A percentile compares a stretch with the other conserved stretches of the same genome.
Evolutionary conservation across 2,888 invertebrate species (phyloP).

Genomic region (Punctoribates punctum): DNA sequence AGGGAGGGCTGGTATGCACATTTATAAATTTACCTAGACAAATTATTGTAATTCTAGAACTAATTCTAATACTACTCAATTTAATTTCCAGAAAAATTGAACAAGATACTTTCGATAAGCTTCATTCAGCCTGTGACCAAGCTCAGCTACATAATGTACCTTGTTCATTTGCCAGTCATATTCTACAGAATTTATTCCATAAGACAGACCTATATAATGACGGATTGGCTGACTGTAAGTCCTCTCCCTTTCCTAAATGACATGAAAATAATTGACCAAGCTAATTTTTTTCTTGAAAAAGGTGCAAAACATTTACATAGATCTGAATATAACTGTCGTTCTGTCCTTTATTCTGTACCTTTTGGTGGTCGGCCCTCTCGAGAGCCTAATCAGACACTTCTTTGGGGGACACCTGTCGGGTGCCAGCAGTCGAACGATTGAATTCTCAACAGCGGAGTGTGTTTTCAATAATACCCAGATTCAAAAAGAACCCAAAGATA

Average conservation of each 20-base stretch:
- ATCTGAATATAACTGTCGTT: not conserved
- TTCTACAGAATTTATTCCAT: conserved; percentile 37
- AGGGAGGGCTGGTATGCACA: not conserved
- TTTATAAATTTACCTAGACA: not conserved
- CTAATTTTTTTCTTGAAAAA: not conserved
- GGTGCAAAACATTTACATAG: not conserved
- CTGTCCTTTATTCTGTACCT: not conserved
- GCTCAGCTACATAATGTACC: conserved; percentile 25
- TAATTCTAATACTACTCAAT: not conserved
- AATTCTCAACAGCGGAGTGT: too few species aligned
- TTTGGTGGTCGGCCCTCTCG: not conserved
- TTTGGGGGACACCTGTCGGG: too few species aligned
- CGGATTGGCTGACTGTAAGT: conserved; percentile 34
- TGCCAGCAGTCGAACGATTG: too few species aligned
- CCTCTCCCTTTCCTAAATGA: not conserved
- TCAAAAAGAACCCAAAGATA: too few species aligned
- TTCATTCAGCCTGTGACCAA: conserved; percentile 35
- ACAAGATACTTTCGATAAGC: not conserved
- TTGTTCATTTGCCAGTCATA: conserved; percentile 36
- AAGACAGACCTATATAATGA: conserved; percentile 36
- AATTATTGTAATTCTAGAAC: not conserved
- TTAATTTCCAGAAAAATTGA: not conserved
- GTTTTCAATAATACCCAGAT: too few species aligned
- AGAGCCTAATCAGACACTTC: not conserved
- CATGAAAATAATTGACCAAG: not conserved